Conservation (phyloP, 2,113 vertebrate genomes). For the Accipiter cooperii region DNA sequence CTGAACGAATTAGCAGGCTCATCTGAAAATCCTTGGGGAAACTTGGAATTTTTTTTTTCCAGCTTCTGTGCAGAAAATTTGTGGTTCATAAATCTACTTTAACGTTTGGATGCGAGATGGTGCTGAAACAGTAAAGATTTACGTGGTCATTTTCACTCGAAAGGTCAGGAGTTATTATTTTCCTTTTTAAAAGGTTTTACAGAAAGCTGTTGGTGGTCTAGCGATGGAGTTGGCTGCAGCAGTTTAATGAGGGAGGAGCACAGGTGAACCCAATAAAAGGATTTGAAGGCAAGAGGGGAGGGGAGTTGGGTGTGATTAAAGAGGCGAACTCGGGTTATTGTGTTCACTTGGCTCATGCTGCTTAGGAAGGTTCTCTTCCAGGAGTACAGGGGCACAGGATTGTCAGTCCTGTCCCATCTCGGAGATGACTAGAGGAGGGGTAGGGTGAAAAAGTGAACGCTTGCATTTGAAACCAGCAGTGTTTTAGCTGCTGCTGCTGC, state of each 20-base stretch:
- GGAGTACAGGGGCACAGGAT: not conserved
- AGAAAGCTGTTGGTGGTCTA: not conserved
- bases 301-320: not conserved
- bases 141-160: not conserved
- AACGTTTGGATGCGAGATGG: not conserved
- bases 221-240: not conserved
- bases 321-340: accelerated
- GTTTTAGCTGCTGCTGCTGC: not conserved
- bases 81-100: not conserved
- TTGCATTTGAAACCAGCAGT: not conserved
- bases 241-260: not conserved
- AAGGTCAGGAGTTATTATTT: not conserved
- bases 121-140: not conserved
- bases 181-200: not conserved
- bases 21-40: not conserved
- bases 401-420: accelerated
- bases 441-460: not conserved
- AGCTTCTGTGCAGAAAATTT: not conserved
- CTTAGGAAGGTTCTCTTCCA: not conserved
- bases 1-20: not conserved
- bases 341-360: not conserved
- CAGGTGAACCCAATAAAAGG: not conserved
- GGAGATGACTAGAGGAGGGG: not conserved
- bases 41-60: not conserved
- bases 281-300: not conserved